Base-by-base conservation (phyloP, 2,797 vertebrate species). In the Gallinago solitaria region DNA sequence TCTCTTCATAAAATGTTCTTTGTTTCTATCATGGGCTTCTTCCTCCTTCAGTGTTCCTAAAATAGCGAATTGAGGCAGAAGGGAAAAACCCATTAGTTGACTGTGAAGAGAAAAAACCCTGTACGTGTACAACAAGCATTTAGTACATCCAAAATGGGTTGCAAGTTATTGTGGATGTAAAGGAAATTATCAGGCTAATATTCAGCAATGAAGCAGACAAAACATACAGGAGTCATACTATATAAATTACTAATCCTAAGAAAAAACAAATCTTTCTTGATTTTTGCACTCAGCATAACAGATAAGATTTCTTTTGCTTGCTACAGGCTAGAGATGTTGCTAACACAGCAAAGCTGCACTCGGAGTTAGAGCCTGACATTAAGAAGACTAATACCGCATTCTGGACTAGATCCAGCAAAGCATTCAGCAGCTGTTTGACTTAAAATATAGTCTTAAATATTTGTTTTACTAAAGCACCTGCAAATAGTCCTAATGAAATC, bases 71-170 rank as follows among this genome's bases (percentile, higher is more conserved):
- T 74, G 51, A 67, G 51, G 70, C 33, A 88, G 76, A 88, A 67
- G 35, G 51, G 16, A 83, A 30, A 74, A 77, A 16, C 4, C 5
- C 8, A n/a, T 86, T 43, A 41, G 12, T 9, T 75, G n/a, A 48
- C 25, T 35, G 5, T 13, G 12, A 28, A 18, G 14, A 23, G 5
- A 0, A 1, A 19, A 32, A 16, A 32, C 6, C 17, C 11, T 39
- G 9, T 48, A 43, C 6, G 11, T 41, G 25, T 9, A 47, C 5
- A 69, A 76, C 43, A 93, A 68, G 11, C 11, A 50, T 59, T 74
- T 76, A 24, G 4, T 35, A 61, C 12, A 73, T 76, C 18, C 25
- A 73, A 48, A 84, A 77, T 76, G 30, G 7, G 1, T 51, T 67
- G 20, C 12, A 41, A 63, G 10, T 74, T 89, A 64, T 24, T 48